A percentile compares a stretch with the other conserved stretches of the same genome.
Conservation (phyloP, 2,888 invertebrate genomes). For the Mesoligia furuncula region DNA sequence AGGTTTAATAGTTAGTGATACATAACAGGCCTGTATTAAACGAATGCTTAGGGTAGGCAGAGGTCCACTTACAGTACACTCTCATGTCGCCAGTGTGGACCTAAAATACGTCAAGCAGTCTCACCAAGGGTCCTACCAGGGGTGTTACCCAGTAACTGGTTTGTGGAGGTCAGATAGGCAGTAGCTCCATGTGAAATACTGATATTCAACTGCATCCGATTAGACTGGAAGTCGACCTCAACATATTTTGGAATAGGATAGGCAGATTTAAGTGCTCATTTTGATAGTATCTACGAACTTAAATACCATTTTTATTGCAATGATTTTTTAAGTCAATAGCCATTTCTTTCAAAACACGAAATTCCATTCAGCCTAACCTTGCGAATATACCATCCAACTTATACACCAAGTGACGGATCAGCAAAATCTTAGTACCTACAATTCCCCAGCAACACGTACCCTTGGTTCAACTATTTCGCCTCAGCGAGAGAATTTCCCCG, state of each 20-base stretch:
- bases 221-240: not conserved
- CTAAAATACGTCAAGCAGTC: no score
- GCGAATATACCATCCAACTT: not conserved
- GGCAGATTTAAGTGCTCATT: not conserved
- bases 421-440: constrained; percentile 32
- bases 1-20: not conserved
- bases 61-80: not conserved
- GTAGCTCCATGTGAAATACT: not conserved
- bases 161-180: not conserved
- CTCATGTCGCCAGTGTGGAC: no score
- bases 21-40: not conserved
- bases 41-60: not conserved
- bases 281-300: not conserved
- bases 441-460: constrained; percentile 44
- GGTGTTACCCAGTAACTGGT: not conserved
- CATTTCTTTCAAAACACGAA: not conserved
- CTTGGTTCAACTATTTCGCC: constrained; percentile 51
- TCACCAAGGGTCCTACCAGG: not conserved
- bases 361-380: not conserved
- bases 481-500: constrained; percentile 56
- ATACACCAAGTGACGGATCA: constrained; percentile 8
- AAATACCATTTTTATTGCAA: not conserved
- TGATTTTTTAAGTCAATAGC: not conserved
- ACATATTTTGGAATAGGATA: not conserved
- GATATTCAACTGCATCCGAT: not conserved